phyloP scores from a whole-genome alignment of 2,113 vertebrate genomes.

The Rhabdomys dilectus region DNA sequence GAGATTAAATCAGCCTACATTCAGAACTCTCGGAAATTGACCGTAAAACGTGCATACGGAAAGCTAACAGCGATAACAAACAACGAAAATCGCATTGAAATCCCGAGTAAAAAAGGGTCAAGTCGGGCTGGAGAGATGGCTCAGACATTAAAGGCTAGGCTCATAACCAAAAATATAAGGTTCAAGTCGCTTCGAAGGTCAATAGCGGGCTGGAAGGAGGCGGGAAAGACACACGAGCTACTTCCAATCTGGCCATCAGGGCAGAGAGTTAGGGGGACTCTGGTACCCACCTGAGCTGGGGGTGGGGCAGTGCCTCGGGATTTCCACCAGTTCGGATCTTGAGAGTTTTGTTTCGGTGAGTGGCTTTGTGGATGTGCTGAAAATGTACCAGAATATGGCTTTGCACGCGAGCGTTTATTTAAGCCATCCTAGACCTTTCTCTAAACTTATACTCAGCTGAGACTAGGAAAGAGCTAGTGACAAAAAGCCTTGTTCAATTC shows the following conservation, averaged over 20 bases:
- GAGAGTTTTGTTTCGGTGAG: background rate
- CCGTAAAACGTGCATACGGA: background rate
- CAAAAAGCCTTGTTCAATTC: background rate
- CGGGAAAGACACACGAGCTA: too few species aligned
- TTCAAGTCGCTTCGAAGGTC: background rate
- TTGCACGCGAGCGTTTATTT: background rate
- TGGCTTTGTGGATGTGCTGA: background rate
- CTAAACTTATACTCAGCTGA: background rate
- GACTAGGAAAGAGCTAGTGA: background rate
- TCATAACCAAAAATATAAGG: too few species aligned
- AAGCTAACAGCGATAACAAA: background rate
- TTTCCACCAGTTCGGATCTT: background rate
- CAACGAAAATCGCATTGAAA: conserved; percentile 7
- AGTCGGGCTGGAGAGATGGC: too few species aligned
- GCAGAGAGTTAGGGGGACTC: background rate
- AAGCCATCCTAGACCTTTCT: background rate
- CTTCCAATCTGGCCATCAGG: too few species aligned
- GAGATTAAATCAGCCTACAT: conserved; percentile 9
- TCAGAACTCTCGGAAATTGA: background rate
- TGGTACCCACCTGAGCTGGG: background rate
- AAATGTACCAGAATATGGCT: background rate
- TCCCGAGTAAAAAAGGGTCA: too few species aligned
- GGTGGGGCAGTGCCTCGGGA: rapidly evolving
- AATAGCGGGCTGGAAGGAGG: rapidly evolving
- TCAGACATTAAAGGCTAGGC: too few species aligned